Evolutionary conservation across 2,888 invertebrate genomes (phyloP).

Genomic region (Rhamphomyia laevipes): DNA sequence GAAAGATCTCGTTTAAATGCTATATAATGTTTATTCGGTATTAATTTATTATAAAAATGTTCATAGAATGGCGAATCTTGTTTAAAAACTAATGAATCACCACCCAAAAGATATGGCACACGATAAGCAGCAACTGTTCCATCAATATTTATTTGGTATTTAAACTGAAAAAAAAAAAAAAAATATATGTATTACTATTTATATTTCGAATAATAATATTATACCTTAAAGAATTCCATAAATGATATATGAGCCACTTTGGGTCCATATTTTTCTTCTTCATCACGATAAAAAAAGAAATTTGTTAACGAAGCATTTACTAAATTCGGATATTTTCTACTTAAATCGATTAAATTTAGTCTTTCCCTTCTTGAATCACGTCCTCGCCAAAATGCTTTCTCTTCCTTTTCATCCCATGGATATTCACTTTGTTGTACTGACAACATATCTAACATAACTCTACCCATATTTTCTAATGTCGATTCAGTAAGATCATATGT

Average conservation of each 20-base stretch:
- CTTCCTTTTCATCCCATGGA: constrained; percentile 60
- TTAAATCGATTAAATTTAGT: constrained; percentile 67
- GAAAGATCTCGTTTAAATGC: constrained; percentile 69
- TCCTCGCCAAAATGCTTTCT: constrained; percentile 82
- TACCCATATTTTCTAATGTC: constrained; percentile 84
- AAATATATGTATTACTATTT: background rate
- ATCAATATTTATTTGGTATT: constrained; percentile 89
- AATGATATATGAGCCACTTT: constrained; percentile 75
- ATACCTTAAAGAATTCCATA: constrained; percentile 88
- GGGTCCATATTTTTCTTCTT: constrained; percentile 76
- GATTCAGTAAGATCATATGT: constrained; percentile 93
- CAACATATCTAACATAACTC: constrained; percentile 79
- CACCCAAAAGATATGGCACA: constrained; percentile 80
- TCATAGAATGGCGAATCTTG: constrained; percentile 92
- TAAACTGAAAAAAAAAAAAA: constrained; percentile 52
- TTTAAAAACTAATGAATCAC: constrained; percentile 80
- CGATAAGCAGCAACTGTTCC: constrained; percentile 96
- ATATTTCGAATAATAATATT: constrained; percentile 17
- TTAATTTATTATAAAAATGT: constrained; percentile 73
- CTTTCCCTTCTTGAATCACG: constrained; percentile 81
- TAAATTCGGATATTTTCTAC: constrained; percentile 60
- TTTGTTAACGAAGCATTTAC: constrained; percentile 88
- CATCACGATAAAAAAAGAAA: constrained; percentile 88
- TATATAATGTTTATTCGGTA: constrained; percentile 70
- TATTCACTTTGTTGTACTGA: constrained; percentile 71